phyloP scores from a whole-genome alignment of 2,113 vertebrate genomes.

The Nothoprocta pentlandii region DNA sequence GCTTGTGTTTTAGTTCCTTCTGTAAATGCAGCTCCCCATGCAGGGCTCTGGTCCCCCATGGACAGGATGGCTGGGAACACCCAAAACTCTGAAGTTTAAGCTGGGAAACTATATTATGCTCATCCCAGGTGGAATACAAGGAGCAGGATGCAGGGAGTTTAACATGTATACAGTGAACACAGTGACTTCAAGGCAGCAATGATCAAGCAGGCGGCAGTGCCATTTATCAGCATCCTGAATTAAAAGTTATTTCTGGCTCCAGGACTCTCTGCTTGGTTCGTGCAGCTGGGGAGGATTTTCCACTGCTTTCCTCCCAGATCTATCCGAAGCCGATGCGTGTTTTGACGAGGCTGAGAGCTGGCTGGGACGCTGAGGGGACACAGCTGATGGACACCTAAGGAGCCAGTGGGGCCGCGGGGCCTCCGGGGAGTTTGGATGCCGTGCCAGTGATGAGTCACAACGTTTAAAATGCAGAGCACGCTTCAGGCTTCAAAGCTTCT shows the following conservation, averaged over 20 bases:
- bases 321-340: conserved; percentile 48
- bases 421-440: conserved; percentile 12
- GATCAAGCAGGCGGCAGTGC: background rate
- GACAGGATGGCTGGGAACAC: background rate
- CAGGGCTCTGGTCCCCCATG: too few relatives aligned
- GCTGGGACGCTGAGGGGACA: conserved; percentile 1
- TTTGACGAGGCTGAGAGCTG: conserved; percentile 28
- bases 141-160: background rate
- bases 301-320: background rate
- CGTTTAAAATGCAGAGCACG: conserved; percentile 61
- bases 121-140: background rate
- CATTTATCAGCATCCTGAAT: conserved; percentile 31
- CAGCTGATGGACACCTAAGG: background rate
- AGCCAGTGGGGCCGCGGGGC: background rate
- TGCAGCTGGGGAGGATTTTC: conserved; percentile 5
- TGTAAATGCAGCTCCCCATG: too few relatives aligned
- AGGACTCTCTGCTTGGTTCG: conserved; percentile 49
- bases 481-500: conserved; percentile 32
- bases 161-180: background rate
- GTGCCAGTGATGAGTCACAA: conserved; percentile 50
- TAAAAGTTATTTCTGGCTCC: conserved; percentile 60
- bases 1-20: too few relatives aligned
- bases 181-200: conserved; percentile 18
- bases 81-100: background rate
- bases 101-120: background rate